phyloP scores from a whole-genome alignment of 2,797 vertebrate species.

The Cynopterus sphinx region DNA sequence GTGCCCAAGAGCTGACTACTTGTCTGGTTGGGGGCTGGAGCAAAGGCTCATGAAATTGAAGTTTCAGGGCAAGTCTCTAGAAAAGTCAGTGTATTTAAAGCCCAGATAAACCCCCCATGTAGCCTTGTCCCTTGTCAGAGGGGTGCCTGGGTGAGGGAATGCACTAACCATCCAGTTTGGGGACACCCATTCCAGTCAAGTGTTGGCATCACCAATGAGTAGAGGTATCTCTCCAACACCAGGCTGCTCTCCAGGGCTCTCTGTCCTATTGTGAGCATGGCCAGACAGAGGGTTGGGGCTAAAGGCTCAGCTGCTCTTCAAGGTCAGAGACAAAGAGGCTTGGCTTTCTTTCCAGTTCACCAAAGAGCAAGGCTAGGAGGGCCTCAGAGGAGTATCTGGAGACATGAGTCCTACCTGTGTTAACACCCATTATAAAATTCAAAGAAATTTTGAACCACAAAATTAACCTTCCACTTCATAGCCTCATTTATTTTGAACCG shows the following conservation, averaged over 20 bases:
- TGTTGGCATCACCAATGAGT: accelerated
- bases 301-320: not conserved
- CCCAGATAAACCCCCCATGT: not conserved
- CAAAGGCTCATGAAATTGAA: not conserved
- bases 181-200: not conserved
- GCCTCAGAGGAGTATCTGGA: not conserved
- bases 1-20: not conserved
- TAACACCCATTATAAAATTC: not conserved
- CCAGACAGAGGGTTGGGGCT: not conserved
- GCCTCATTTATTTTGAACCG: not conserved
- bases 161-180: not conserved
- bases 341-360: not conserved
- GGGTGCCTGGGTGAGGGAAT: not conserved
- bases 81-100: not conserved
- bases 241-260: not conserved
- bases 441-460: not conserved
- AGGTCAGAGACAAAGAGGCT: not conserved
- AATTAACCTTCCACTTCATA: not conserved
- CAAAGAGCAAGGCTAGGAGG: not conserved
- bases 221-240: not conserved
- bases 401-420: accelerated
- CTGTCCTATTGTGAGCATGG: accelerated
- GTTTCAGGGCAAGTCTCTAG: not conserved
- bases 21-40: not conserved
- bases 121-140: not conserved